Conservation (phyloP, 2,113 vertebrate genomes). For the Hippopotamus amphibius region DNA sequence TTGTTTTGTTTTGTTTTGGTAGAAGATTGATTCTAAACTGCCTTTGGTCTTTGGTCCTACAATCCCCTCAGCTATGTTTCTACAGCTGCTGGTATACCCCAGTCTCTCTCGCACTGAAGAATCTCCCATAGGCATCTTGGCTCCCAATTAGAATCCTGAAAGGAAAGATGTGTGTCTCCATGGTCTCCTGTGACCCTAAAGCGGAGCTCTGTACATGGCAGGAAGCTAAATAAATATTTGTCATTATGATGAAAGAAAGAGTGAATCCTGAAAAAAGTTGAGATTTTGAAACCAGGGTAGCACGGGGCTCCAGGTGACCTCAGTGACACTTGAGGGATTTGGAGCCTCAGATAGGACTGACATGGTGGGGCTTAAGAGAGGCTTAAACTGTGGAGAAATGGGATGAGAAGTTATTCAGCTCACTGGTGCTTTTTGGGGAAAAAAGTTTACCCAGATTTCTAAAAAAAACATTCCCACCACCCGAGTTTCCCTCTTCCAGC, state of each 20-base stretch:
- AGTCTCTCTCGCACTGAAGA: not conserved
- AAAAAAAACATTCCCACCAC: not conserved
- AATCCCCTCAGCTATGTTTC: not conserved
- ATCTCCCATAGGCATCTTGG: rapidly evolving
- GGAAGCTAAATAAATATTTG: not conserved
- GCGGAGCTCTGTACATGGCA: not conserved
- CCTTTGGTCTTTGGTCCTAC: not conserved
- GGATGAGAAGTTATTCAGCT: not conserved
- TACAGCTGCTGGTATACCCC: not conserved
- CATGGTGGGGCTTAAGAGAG: not conserved
- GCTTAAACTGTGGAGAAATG: not conserved
- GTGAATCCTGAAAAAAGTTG: not conserved
- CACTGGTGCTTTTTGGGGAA: not conserved
- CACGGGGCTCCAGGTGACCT: not conserved
- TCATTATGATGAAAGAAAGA: not conserved
- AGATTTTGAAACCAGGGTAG: not conserved
- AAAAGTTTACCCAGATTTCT: not conserved
- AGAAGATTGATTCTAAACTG: not conserved
- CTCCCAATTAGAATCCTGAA: not conserved
- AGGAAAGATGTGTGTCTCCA: not conserved
- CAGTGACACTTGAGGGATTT: not conserved
- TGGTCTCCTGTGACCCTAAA: not conserved
- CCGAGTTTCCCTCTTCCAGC: not conserved
- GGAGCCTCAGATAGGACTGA: not conserved
- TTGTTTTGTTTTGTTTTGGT: not conserved